These are phyloP conservation scores for Mesembrinibis cayennensis DNA, from an alignment of 2,113 vertebrate species.

Conservation along the genomic window DNA sequence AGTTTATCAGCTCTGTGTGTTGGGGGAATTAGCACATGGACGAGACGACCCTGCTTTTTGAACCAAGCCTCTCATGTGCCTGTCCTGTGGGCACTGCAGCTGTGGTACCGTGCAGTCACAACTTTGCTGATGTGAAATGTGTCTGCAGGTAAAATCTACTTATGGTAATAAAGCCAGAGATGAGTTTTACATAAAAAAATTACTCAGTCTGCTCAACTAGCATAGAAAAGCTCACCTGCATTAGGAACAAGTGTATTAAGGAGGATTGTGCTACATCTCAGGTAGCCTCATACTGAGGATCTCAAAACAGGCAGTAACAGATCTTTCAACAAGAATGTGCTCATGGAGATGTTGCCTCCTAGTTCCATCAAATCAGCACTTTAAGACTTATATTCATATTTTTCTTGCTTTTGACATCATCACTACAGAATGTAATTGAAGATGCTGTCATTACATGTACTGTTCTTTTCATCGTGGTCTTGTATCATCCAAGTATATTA, in stretches of 20 bases:
- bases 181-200: neutral
- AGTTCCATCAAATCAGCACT: no score
- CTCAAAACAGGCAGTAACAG: no score
- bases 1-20: neutral
- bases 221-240: neutral
- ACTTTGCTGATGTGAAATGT: rapidly evolving
- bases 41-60: neutral
- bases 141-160: neutral
- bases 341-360: no score
- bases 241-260: neutral
- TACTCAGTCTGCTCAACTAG: neutral
- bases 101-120: neutral
- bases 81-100: neutral
- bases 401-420: no score
- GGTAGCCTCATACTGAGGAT: neutral
- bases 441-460: no score
- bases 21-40: neutral
- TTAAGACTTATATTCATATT: no score
- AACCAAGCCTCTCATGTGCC: neutral
- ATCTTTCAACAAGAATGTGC: no score
- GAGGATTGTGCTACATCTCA: neutral
- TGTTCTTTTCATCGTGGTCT: no score
- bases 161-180: neutral
- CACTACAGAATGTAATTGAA: no score
- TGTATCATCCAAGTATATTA: no score